Percentiles rank a stretch among this genome's conserved stretches.
Conservation (phyloP, 2,113 vertebrate genomes). For the Chionis minor region DNA sequence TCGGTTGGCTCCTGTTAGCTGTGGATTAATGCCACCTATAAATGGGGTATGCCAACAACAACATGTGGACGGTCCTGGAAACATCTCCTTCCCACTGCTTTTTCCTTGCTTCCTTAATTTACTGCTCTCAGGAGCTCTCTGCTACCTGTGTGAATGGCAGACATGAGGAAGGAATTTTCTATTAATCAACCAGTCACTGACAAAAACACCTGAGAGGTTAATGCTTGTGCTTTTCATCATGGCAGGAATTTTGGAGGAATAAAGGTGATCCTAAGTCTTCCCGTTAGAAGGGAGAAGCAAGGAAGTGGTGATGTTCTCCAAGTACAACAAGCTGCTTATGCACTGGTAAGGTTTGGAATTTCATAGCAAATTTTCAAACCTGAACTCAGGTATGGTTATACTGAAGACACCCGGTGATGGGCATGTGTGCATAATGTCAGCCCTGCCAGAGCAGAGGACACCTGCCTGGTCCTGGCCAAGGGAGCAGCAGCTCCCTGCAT, state of each 20-base stretch:
- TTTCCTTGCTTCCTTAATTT: not conserved
- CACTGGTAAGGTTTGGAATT: not conserved
- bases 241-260: not conserved
- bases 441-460: not conserved
- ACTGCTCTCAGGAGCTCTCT: not conserved
- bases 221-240: not conserved
- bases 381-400: not conserved
- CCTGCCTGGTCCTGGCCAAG: not conserved
- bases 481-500: not conserved
- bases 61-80: not conserved
- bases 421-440: not conserved
- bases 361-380: not conserved
- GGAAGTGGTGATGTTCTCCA: not conserved
- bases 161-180: not conserved
- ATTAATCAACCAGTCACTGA: accelerated
- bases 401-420: not conserved
- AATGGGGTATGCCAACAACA: not conserved
- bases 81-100: not conserved
- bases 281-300: not conserved
- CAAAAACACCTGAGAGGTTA: not conserved
- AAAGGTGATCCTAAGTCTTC: not conserved
- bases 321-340: not conserved
- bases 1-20: not conserved
- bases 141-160: not conserved
- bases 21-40: not conserved